A percentile compares a stretch with the other conserved stretches of the same genome.
Conservation (phyloP, 1,140 invertebrate genomes). For the Teleogryllus occipitalis region DNA sequence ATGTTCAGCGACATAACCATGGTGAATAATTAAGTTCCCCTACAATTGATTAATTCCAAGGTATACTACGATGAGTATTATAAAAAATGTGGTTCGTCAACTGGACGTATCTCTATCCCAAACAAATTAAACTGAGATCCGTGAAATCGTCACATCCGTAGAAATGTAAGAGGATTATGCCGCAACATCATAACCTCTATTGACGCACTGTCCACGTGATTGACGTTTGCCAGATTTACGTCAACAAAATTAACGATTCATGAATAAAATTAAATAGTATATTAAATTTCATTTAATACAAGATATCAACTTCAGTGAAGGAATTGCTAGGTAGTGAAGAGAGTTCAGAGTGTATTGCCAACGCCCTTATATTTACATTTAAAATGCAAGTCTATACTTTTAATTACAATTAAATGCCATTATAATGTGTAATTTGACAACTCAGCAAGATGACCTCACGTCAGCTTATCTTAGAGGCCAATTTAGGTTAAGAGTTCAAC, state of each 20-base stretch:
- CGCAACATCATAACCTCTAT: background rate
- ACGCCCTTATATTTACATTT: background rate
- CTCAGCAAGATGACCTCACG: background rate
- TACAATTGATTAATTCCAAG: too few relatives aligned
- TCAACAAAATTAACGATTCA: background rate
- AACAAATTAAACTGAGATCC: too few relatives aligned
- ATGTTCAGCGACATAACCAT: too few relatives aligned
- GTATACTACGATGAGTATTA: too few relatives aligned
- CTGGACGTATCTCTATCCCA: too few relatives aligned
- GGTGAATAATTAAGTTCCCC: too few relatives aligned
- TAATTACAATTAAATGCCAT: too few relatives aligned
- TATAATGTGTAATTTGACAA: background rate
- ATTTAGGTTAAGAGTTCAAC: background rate
- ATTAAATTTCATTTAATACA: background rate
- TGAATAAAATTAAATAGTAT: background rate
- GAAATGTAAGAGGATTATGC: background rate
- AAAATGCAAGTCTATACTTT: background rate
- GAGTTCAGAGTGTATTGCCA: background rate
- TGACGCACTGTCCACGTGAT: background rate
- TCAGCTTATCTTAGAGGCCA: background rate
- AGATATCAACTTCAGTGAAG: background rate
- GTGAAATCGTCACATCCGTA: background rate
- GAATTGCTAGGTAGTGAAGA: background rate
- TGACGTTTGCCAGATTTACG: background rate
- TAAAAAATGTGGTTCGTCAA: too few relatives aligned